Conservation (phyloP, 2,113 vertebrate genomes). For the Rana temporaria region DNA sequence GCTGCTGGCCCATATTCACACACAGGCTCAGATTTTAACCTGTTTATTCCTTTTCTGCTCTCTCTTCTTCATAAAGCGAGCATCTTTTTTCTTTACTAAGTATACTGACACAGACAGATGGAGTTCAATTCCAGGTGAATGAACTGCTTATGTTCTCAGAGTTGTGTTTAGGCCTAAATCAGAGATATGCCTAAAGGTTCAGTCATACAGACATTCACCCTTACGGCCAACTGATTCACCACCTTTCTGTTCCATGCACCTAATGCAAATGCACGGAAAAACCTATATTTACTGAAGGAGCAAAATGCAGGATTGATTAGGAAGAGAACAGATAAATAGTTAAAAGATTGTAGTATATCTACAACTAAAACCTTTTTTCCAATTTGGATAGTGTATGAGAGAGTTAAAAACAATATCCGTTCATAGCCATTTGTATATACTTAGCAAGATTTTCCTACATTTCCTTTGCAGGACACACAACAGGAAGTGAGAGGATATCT, state of each 20-base stretch:
- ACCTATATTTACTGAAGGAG: too few species aligned
- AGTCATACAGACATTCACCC: not conserved
- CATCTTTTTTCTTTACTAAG: not conserved
- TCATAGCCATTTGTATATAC: too few species aligned
- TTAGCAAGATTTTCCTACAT: too few species aligned
- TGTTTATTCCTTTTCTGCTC: slow-evolving; percentile 1
- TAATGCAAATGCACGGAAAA: not conserved
- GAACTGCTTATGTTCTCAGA: not conserved
- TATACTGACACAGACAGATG: not conserved
- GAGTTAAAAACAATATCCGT: too few species aligned
- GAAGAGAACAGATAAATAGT: too few species aligned
- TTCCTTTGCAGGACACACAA: too few species aligned
- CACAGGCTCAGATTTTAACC: slow-evolving; percentile 12
- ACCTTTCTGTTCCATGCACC: not conserved
- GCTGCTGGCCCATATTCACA: slow-evolving; percentile 6
- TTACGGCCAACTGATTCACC: not conserved
- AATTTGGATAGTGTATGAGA: too few species aligned
- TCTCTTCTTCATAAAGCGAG: not conserved
- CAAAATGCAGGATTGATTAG: too few species aligned
- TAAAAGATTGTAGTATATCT: too few species aligned
- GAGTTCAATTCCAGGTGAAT: slow-evolving; percentile 16
- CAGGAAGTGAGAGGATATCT: too few species aligned
- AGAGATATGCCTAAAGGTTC: not conserved
- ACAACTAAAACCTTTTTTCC: too few species aligned
- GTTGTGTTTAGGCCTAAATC: not conserved